Conservation (phyloP, 2,888 invertebrate genomes). For the Hirtodrosophila cameraria region DNA sequence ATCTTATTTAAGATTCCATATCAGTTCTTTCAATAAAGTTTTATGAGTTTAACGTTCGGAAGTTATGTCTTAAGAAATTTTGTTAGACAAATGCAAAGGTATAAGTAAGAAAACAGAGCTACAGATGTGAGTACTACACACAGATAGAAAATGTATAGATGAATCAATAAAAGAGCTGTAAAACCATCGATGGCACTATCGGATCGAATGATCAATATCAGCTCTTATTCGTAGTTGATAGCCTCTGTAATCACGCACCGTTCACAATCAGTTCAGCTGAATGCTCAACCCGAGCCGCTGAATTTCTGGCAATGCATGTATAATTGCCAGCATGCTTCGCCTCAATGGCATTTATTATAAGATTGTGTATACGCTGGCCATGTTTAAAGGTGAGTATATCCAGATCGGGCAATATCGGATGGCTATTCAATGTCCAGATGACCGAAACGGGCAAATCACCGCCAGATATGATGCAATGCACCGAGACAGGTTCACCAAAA, state of each 20-base stretch:
- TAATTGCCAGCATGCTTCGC: slow-evolving; percentile 90
- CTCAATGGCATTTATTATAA: slow-evolving; percentile 88
- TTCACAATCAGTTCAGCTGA: slow-evolving; percentile 90
- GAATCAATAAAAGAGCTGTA: too few species aligned
- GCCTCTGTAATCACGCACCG: slow-evolving; percentile 85
- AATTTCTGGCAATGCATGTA: slow-evolving; percentile 90
- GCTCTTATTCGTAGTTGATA: not conserved
- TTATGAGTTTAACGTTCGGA: too few species aligned
- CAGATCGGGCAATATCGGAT: slow-evolving; percentile 82
- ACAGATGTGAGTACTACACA: not conserved
- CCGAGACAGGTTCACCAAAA: slow-evolving; percentile 87
- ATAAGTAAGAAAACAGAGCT: not conserved
- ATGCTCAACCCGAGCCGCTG: slow-evolving; percentile 88
- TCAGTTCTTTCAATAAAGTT: too few species aligned
- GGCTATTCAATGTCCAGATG: slow-evolving; percentile 89
- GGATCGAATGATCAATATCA: too few species aligned
- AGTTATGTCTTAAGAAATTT: too few species aligned
- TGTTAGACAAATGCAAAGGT: not conserved
- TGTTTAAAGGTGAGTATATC: slow-evolving; percentile 82
- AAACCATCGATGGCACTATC: too few species aligned
- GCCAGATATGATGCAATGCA: slow-evolving; percentile 88
- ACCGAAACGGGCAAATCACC: slow-evolving; percentile 92
- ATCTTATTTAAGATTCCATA: not conserved
- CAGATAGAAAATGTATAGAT: too few species aligned
- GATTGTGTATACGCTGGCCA: slow-evolving; percentile 85